Evolutionary conservation across 2,113 vertebrate genomes (phyloP).

Genomic region (Sinocyclocheilus anshuiensis): DNA sequence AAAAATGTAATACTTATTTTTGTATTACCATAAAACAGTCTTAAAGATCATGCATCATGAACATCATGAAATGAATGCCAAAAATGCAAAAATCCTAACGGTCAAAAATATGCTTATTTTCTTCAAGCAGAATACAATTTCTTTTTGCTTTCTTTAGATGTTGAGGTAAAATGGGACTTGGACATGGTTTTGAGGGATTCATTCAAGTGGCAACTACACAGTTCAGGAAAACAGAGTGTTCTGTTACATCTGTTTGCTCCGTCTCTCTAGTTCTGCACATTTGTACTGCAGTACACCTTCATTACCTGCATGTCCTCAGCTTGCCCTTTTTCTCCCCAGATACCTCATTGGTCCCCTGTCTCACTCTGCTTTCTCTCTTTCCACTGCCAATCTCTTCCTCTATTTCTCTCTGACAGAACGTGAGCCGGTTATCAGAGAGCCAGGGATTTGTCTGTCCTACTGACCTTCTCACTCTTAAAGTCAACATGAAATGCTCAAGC

Average conservation of each 20-base stretch:
- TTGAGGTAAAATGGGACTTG: not conserved
- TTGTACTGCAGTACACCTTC: not conserved
- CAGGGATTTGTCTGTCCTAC: constrained; percentile 60
- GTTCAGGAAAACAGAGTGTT: not conserved
- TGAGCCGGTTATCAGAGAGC: constrained; percentile 55
- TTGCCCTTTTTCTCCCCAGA: not conserved
- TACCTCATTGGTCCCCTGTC: not conserved
- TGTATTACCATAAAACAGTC: not conserved
- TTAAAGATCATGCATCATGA: not conserved
- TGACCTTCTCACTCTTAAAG: constrained; percentile 75
- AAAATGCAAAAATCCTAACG: not conserved
- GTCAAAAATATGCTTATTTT: not conserved
- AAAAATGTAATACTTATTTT: not conserved
- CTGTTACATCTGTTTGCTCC: constrained; percentile 13
- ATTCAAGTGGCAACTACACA: not conserved
- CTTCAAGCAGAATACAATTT: not conserved
- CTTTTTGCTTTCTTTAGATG: not conserved
- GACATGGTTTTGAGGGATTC: not conserved
- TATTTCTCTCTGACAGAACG: constrained; percentile 40
- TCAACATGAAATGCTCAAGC: constrained; percentile 64
- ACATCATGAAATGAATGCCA: not conserved
- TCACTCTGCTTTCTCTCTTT: constrained; percentile 10
- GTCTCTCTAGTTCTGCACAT: constrained; percentile 6
- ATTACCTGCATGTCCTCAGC: not conserved
- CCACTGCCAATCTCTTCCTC: constrained; percentile 25